Base-by-base conservation (phyloP, 2,888 invertebrate species). In the Trachelus troglodyta region DNA sequence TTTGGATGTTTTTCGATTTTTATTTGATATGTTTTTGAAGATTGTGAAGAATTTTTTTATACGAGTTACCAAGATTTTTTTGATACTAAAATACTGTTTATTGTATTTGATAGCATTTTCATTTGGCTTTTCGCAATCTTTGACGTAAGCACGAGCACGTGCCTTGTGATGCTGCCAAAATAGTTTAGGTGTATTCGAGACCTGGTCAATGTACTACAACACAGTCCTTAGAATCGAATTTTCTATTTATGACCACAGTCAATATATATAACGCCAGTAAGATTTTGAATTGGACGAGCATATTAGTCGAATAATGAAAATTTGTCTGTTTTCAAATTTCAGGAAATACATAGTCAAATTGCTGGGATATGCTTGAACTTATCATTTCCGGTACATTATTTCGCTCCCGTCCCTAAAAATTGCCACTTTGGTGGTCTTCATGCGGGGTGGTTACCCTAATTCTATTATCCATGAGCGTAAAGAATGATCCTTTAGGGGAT, bases 41-140 rank as follows among this genome's bases (percentile, higher is more conserved):
- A 4, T 40, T 40, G 4, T 4, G 1, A 12, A 37, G 4, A 37
- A 4, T 12, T 37, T 12, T 12, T 37, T 12, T 37, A 4, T 4
- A 12, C 4, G 15, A 15, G 15, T 56, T 23, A 6, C 23, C 6
- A 0, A 9, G 9, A 23, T 56, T 23, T 23, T 56, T 56, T 56
- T 4, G 0, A 35, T 56, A 56, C 1, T 9, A 9, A 23, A 23
- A 56, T 9, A 9, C 23, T 23, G 56, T 56, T 56, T 9, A 6
- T 4, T 23, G 56, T 2, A 23, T 6, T 56, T 15, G 56, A 56
- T 56, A 23, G 56, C 2, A 15, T 23, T 56, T 56, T 56, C 23
- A 56, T 2, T 23, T 56, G 1, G 9, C 23, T 56, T 23, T 6
- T 56, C 56, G 82, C 82, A 83, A 79, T 78, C 77, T 81, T 74